A percentile compares a stretch with the other conserved stretches of the same genome.
phyloP scores from a whole-genome alignment of 1,140 invertebrate species.

The Drosophila nebulosa region DNA sequence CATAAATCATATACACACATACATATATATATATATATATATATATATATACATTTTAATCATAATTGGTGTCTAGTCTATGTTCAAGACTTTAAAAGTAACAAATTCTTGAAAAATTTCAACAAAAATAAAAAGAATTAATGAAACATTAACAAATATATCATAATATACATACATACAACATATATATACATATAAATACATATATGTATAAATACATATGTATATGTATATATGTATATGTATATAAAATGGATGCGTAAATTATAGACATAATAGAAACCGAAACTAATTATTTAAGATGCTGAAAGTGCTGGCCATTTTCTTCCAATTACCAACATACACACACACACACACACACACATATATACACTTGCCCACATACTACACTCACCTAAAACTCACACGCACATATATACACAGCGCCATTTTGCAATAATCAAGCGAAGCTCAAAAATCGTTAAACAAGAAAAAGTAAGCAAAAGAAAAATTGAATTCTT shows the following conservation, averaged over 20 bases:
- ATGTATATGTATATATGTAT: not conserved
- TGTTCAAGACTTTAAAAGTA: constrained; percentile 77
- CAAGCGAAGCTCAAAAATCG: constrained; percentile 40
- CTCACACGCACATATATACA: constrained; percentile 23
- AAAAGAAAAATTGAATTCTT: constrained; percentile 14
- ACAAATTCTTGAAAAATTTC: constrained; percentile 71
- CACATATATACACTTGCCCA: constrained; percentile 32
- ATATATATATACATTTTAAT: constrained; percentile 58
- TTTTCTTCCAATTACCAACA: constrained; percentile 72
- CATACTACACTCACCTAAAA: constrained; percentile 20
- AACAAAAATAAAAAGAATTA: constrained; percentile 17
- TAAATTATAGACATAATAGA: constrained; percentile 33
- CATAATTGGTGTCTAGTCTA: constrained; percentile 80
- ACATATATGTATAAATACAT: not conserved
- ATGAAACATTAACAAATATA: constrained; percentile 22
- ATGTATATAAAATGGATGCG: constrained; percentile 3
- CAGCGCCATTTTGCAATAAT: constrained; percentile 35
- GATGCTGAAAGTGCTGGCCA: constrained; percentile 79
- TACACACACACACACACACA: constrained; percentile 34
- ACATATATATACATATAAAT: constrained; percentile 18
- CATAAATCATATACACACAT: constrained; percentile 13
- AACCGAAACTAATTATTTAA: constrained; percentile 60
- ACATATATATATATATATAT: constrained; percentile 33
- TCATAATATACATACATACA: constrained; percentile 27
- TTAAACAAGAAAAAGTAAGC: constrained; percentile 16